Base-by-base conservation (phyloP, 2,113 vertebrate genomes). In the Peromyscus californicus region DNA sequence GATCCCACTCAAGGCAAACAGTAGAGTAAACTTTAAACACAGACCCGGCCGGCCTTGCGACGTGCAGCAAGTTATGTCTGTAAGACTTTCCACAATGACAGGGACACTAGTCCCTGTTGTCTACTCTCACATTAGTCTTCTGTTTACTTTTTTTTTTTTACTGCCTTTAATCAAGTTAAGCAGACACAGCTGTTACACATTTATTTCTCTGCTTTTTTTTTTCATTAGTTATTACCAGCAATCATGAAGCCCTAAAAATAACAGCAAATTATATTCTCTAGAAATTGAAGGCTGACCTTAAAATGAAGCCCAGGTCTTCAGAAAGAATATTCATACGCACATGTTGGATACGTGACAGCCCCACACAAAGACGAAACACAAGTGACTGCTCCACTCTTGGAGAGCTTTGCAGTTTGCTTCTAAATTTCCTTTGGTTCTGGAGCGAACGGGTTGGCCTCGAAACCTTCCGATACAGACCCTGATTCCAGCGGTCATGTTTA, bases 21-120 rank as follows among this genome's bases (percentile, higher is more conserved):
- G 98, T 69, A 98, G 98, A 99, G 98, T 98, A 98, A 99, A 99
- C 99, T 98, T 98, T 98, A 98, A 98, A 98, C 98, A 99, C 98
- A 98, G 97, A 84, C 95, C 96, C 79, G 24, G 0, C 21, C 2
- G 82, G 97, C 95, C 98, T 98, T 97, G 88, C 59, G 0, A 26
- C 90, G 75, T 57, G 59, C 79, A 83, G 4, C 22, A 16, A 94
- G 88, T 95, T 79, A 75, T 13, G 97, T 90, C 98, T 94, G 96
- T 91, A 89, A 97, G 98, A 98, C 67, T 92, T 95, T 69, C 48
- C 96, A 93, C 96, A 97, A 89, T 76, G 90, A 93, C 63, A 93
- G 67, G 67, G 97, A 90, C 42, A 45, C 97, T 95, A 76, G 1
- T 8, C 95, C 94, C 22, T 95, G 97, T 89, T 94, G 1, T 79